Evolutionary conservation across 2,113 vertebrate species (phyloP).

Genomic region (Limnothrissa miodon): DNA sequence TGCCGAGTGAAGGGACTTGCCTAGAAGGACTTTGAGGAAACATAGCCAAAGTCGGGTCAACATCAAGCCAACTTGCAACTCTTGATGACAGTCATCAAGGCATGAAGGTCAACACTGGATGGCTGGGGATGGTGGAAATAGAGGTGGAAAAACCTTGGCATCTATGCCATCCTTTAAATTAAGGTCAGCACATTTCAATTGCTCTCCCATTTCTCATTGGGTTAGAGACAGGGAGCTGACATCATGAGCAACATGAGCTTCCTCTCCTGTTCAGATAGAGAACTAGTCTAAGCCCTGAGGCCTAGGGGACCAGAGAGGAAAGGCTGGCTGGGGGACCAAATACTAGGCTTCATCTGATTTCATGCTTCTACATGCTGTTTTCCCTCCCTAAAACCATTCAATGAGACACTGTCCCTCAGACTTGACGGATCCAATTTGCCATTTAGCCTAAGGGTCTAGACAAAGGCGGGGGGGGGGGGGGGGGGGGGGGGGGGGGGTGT

Average conservation of each 20-base stretch:
- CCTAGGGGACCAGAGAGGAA: background rate
- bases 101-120: background rate
- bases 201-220: background rate
- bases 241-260: background rate
- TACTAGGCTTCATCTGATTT: slow-evolving; percentile 10
- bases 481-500: no score
- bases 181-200: background rate
- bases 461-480: no score
- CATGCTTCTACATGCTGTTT: slow-evolving; percentile 13
- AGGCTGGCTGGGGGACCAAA: background rate
- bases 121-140: background rate
- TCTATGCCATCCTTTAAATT: background rate
- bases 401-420: slow-evolving; percentile 28
- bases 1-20: no score
- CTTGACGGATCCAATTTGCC: slow-evolving; percentile 42
- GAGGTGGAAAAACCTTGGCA: background rate
- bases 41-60: background rate
- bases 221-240: background rate
- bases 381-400: background rate
- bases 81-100: background rate
- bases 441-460: slow-evolving; percentile 42
- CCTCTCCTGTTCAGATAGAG: background rate
- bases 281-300: slow-evolving; percentile 21
- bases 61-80: background rate
- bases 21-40: no score